A percentile compares a stretch with the other conserved stretches of the same genome.
Evolutionary conservation across 2,888 invertebrate species (phyloP).

Genomic region (Nomada ferruginata): DNA sequence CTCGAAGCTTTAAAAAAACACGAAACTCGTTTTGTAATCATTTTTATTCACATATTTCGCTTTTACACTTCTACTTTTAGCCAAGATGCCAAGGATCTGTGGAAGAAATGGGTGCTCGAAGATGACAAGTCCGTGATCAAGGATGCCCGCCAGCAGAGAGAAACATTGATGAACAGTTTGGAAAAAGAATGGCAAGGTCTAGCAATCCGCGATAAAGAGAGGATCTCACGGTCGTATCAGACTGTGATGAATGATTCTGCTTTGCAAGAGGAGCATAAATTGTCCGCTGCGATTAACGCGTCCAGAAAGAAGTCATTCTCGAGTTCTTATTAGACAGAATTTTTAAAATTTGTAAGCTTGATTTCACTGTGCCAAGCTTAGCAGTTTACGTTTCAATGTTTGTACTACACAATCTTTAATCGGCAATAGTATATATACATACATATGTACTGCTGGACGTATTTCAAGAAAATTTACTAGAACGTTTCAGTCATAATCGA

Average conservation of each 20-base stretch:
- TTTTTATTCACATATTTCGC: neutral
- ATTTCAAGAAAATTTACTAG: conserved; percentile 26
- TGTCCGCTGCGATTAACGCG: conserved; percentile 22
- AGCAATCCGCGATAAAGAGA: conserved; percentile 76
- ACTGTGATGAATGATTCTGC: conserved; percentile 62
- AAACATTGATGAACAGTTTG: conserved; percentile 73
- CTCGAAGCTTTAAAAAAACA: too few relatives aligned
- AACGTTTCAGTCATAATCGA: neutral
- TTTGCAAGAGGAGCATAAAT: conserved; percentile 66
- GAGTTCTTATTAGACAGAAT: neutral
- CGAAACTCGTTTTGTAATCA: neutral
- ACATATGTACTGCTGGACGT: neutral
- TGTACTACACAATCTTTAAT: conserved; percentile 8
- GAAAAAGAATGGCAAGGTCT: conserved; percentile 79
- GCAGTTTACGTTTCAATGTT: conserved; percentile 12
- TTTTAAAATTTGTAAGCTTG: conserved; percentile 26
- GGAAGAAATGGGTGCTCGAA: conserved; percentile 79
- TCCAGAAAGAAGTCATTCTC: conserved; percentile 22
- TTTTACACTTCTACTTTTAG: conserved; percentile 63
- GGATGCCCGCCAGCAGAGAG: conserved; percentile 68
- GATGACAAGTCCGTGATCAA: conserved; percentile 72
- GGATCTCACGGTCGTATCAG: conserved; percentile 72
- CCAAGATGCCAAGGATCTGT: conserved; percentile 79
- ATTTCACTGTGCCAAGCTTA: conserved; percentile 27
- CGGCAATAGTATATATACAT: too few relatives aligned